Percentiles rank a stretch among this genome's conserved stretches.
Evolutionary conservation across 2,113 vertebrate genomes (phyloP).

Genomic region (Brevimyrus niger): DNA sequence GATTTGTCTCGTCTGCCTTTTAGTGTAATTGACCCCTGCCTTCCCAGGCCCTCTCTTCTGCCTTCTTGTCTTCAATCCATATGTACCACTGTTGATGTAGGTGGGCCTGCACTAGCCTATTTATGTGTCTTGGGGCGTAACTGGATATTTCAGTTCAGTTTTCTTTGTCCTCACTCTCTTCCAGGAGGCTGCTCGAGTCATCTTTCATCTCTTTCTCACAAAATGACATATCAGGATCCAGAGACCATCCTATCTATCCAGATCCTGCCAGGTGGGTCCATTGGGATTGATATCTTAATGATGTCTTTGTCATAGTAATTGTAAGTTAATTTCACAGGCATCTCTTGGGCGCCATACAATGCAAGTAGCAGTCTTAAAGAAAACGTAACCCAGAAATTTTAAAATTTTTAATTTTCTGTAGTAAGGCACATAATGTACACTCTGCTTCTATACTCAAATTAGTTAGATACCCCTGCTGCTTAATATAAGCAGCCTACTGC

Average conservation of each 20-base stretch:
- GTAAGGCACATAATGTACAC: background rate
- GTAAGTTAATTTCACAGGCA: background rate
- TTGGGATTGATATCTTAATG: background rate
- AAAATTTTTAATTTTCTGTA: background rate
- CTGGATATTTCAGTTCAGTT: background rate
- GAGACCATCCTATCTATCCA: conserved; percentile 97
- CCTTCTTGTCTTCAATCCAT: background rate
- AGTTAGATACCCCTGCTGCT: background rate
- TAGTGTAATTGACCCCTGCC: background rate
- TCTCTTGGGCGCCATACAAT: too few relatives aligned
- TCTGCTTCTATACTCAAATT: background rate
- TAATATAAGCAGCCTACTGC: background rate
- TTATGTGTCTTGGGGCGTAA: background rate
- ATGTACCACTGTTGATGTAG: background rate
- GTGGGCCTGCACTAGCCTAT: background rate
- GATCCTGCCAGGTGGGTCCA: conserved; percentile 88
- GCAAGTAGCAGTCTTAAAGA: background rate
- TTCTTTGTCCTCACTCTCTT: conserved; percentile 12
- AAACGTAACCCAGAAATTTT: background rate
- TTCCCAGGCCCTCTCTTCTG: background rate
- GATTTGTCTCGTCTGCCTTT: background rate
- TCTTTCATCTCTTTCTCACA: conserved; percentile 91
- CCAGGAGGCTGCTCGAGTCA: conserved; percentile 90
- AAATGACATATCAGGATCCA: conserved; percentile 90
- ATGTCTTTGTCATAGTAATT: background rate